Evolutionary conservation across 2,888 invertebrate genomes (phyloP).

Genomic region (Lasioglossum vierecki): DNA sequence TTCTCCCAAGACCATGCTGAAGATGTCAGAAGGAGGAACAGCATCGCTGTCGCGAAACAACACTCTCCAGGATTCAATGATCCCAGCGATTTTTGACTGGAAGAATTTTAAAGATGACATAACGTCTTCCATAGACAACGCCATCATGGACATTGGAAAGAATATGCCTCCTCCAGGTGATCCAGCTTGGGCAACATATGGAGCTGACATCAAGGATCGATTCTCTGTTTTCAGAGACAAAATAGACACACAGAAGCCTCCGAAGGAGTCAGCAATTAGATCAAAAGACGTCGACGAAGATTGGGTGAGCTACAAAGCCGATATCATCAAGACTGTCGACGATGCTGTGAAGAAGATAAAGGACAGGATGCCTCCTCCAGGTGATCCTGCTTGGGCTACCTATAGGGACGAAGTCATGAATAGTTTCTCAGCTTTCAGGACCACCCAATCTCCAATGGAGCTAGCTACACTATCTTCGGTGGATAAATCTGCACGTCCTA

Average conservation of each 20-base stretch:
- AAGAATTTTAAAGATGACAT: conserved; percentile 54
- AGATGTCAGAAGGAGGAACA: not conserved
- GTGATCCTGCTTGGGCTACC: conserved; percentile 58
- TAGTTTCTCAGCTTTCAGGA: conserved; percentile 40
- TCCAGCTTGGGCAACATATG: conserved; percentile 52
- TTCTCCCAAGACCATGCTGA: conserved; percentile 21
- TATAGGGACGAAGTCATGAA: conserved; percentile 58
- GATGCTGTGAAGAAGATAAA: conserved; percentile 57
- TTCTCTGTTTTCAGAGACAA: conserved; percentile 37
- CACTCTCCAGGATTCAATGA: not conserved
- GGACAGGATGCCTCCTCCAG: conserved; percentile 54
- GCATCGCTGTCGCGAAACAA: conserved; percentile 21
- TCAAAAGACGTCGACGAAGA: conserved; percentile 8
- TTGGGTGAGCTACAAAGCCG: conserved; percentile 54
- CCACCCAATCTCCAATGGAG: not conserved
- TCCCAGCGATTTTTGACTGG: conserved; percentile 60
- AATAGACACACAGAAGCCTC: conserved; percentile 13
- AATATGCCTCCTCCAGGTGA: conserved; percentile 61
- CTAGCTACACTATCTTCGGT: not conserved
- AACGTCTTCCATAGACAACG: conserved; percentile 40
- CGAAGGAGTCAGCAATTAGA: conserved; percentile 10
- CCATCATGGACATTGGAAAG: conserved; percentile 38
- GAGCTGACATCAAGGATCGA: conserved; percentile 40
- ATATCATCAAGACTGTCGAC: conserved; percentile 53
- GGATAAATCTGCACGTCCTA: not conserved